Evolutionary conservation across 2,113 vertebrate species (phyloP), one percentile per base, ranked within the genome.

Genomic region (Henicopernis longicauda): DNA sequence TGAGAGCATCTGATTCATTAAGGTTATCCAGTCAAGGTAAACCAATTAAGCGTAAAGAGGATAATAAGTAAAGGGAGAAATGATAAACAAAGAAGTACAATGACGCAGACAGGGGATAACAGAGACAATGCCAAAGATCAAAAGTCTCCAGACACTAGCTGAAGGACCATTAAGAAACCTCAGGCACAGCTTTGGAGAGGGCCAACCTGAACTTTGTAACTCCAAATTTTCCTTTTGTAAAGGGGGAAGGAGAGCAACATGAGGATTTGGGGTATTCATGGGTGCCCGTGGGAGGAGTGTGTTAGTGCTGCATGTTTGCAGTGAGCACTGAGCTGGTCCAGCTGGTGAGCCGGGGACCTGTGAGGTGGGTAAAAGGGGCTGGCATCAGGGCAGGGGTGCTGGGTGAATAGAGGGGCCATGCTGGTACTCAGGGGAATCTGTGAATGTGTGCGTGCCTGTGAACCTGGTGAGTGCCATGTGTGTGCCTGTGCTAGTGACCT

Each of bases 261-360:
- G 19, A 40, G 8, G 50, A 65, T 58, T 31, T 58, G 36, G 17
- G 58, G 16, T 45, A 38, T 66, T 58, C 4, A 2, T 11, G 12
- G 31, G 22, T 76, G 42, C 10, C 22, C 38, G 18, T 34, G 18
- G 13, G 40, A 61, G 5, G 18, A 57, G 36, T 3, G 17, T 40
- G 21, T 29, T 3, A 36, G 63, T 18, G 55, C 4, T 21, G 9
- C 0, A 0, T 26, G 18, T 63, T 50, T 57, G 19, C 27, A 58
- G 6, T 0, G 4, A 77, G 32, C 27, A 22, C 11, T 45, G 36
- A 65, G 16, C 16, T 52, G 71, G 27, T 77, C 25, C 57, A 52
- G 19, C 13, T 44, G 27, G 16, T 10, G 18, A 73, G 13, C 2
- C 0, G 1, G 9, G 25, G 54, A 55, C 7, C 15, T 31, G 13